Evolutionary conservation across 1,140 invertebrate genomes (phyloP), one percentile per base, ranked within the genome.

Genomic region (Steinernema khuongi): DNA sequence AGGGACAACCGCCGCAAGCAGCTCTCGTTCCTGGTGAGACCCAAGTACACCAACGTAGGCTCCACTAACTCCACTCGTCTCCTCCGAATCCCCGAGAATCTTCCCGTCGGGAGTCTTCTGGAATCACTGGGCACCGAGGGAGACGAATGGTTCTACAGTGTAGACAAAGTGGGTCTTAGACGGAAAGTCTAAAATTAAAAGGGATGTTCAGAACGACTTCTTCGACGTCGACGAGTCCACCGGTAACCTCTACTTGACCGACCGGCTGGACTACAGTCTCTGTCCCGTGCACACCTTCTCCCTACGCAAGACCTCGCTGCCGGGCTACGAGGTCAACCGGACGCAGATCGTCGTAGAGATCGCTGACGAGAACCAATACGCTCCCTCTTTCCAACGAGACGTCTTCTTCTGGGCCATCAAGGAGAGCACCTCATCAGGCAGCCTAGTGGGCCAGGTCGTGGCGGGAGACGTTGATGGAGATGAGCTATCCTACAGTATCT

Each of bases 391-490:
- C 50, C 50, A 7, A 22, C 14, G 26, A 22, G 50, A 60, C 19
- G 14, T 17, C 50, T 7, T 60, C 22, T 14, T n/a, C 50, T 60
- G 50, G 50, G 26, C 14, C 4, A 22, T 60, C 50, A 60, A 17
- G 50, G 50, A 60, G 22, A 60, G 19, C 50, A 60, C 22, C 22
- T 7, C 22, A 22, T 26, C 50, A n/a, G 50, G 50, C 11, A 17
- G 11, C 26, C 50, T 60, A 22, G 22, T 60, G 2, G 50, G 50
- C 11, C 14, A 11, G 4, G 19, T 60, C 22, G 50, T 60, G 50
- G 50, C 50, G 11, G 50, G 50, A 60, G 50, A 60, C 50, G 50
- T 60, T 22, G 50, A 60, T 11, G 50, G 50, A 60, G 50, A 60
- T 22, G 50, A 60, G 4, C 50, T 60, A 4, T 7, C 11, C 50